Percentiles rank a stretch among this genome's conserved stretches.
Conservation (phyloP, 2,113 vertebrate genomes). For the Lipotes vexillifer region DNA sequence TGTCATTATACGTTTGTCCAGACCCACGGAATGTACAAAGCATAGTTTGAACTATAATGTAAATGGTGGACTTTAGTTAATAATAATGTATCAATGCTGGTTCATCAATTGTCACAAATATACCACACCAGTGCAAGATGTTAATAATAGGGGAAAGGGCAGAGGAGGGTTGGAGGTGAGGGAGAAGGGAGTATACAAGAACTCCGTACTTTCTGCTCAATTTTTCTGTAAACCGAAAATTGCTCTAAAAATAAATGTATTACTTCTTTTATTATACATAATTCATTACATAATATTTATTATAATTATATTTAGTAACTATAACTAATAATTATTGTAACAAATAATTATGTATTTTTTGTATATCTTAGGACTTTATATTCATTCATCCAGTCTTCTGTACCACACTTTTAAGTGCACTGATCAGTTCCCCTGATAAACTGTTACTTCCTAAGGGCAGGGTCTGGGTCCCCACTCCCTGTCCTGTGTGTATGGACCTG, state of each 20-base stretch:
- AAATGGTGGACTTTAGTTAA: background rate
- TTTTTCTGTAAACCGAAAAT: background rate
- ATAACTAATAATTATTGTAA: too few relatives aligned
- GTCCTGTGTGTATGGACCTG: background rate
- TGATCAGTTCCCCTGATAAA: background rate
- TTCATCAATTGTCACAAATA: background rate
- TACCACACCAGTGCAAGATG: too few relatives aligned
- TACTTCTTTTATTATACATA: background rate
- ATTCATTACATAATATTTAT: too few relatives aligned
- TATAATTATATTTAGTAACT: too few relatives aligned
- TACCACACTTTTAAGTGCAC: background rate
- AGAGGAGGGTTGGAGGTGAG: too few relatives aligned
- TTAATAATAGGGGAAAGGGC: too few relatives aligned
- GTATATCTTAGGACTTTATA: background rate
- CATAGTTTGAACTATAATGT: too few relatives aligned
- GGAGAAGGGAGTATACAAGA: too few relatives aligned
- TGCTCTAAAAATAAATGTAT: background rate
- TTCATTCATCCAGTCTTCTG: background rate
- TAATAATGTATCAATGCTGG: too few relatives aligned
- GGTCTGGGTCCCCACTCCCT: too few relatives aligned
- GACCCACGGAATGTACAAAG: background rate
- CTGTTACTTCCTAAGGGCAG: background rate
- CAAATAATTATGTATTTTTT: too few relatives aligned
- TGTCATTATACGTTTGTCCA: background rate
- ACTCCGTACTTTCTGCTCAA: too few relatives aligned